Conservation (phyloP, 1,140 invertebrate species). For the Globodera ellingtonae region DNA sequence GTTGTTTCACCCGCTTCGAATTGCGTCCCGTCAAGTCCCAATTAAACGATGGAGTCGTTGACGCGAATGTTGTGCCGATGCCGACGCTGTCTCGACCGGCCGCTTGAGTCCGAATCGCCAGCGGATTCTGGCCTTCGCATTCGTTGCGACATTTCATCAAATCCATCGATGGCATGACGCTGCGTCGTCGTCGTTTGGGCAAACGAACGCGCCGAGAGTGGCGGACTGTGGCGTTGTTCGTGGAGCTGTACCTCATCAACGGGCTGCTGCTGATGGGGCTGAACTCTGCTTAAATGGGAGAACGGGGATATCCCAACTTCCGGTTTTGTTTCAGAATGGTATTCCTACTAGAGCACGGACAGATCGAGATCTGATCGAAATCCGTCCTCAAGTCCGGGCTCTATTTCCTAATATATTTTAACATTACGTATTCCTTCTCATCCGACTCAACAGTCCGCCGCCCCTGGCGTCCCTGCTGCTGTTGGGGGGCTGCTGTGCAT, state of each 20-base stretch:
- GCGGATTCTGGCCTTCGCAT: neutral
- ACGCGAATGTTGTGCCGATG: constrained; percentile 6
- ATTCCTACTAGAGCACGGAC: too few relatives aligned
- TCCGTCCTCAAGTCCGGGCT: too few relatives aligned
- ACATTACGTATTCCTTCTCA: neutral
- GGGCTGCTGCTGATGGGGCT: neutral
- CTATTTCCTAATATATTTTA: too few relatives aligned
- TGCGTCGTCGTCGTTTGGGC: neutral
- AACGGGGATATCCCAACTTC: neutral
- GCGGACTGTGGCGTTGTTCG: constrained; percentile 1
- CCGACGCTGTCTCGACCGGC: neutral
- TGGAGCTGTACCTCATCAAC: neutral
- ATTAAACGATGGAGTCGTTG: constrained; percentile 12
- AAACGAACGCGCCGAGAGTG: neutral
- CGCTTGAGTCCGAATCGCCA: neutral
- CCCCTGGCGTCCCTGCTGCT: neutral
- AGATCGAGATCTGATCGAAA: too few relatives aligned
- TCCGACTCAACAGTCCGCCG: neutral
- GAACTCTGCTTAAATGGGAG: neutral
- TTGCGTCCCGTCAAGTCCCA: neutral
- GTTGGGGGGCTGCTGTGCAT: neutral
- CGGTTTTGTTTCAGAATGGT: too few relatives aligned
- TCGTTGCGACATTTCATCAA: neutral
- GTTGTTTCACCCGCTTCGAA: too few relatives aligned
- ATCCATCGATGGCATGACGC: neutral